A percentile compares a stretch with the other conserved stretches of the same genome.
phyloP scores from a whole-genome alignment of 2,797 vertebrate species.

The Glossophaga mutica region DNA sequence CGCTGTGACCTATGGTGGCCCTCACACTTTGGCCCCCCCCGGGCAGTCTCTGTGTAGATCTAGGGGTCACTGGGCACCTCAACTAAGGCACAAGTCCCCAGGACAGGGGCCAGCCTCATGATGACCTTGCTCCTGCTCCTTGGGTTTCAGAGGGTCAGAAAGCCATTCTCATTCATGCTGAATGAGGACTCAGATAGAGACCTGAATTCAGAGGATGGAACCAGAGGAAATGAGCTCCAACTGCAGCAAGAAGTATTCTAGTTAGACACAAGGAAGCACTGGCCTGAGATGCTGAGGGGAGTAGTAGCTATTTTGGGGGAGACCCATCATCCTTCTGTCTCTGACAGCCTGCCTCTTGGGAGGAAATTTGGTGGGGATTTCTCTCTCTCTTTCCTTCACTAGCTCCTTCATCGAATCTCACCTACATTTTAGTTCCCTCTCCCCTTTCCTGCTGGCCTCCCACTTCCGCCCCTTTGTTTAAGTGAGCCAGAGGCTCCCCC shows the following conservation, averaged over 20 bases:
- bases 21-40: no score
- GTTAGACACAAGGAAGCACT: not conserved
- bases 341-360: not conserved
- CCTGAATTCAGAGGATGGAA: not conserved
- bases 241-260: not conserved
- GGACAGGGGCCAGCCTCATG: not conserved
- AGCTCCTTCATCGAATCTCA: not conserved
- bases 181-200: not conserved
- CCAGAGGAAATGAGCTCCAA: not conserved
- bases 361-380: not conserved
- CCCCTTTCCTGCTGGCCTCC: not conserved
- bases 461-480: not conserved
- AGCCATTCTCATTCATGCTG: not conserved
- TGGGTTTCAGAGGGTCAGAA: not conserved
- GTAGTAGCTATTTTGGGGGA: not conserved
- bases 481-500: not conserved
- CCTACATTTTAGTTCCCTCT: not conserved
- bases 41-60: not conserved
- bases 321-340: not conserved
- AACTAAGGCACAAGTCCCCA: not conserved
- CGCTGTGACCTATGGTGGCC: not conserved
- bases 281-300: not conserved
- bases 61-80: not conserved
- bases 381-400: not conserved
- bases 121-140: not conserved